Evolutionary conservation across 2,113 vertebrate genomes (phyloP).

Genomic region (Rhinichthys klamathensis): DNA sequence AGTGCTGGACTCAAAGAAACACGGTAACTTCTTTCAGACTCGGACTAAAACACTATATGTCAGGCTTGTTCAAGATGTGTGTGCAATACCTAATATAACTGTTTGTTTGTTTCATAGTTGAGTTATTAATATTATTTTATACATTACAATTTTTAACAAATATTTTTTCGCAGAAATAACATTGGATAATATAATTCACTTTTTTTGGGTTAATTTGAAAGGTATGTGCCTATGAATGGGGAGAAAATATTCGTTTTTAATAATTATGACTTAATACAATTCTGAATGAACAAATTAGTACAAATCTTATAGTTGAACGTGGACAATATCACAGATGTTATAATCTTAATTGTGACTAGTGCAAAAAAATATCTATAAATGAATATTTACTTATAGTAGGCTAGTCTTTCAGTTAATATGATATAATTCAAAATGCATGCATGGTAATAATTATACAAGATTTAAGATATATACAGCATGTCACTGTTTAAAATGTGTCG

Average conservation of each 20-base stretch:
- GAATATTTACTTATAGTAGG: not conserved
- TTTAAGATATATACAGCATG: not conserved
- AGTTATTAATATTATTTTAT: not conserved
- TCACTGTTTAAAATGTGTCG: not conserved
- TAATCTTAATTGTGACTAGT: not conserved
- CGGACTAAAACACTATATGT: not conserved
- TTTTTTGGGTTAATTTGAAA: too few species aligned
- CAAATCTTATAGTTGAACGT: not conserved
- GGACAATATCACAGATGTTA: not conserved
- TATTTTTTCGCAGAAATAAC: too few species aligned
- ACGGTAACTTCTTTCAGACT: constrained; percentile 58
- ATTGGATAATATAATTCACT: too few species aligned
- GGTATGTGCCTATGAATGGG: too few species aligned
- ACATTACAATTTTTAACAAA: too few species aligned
- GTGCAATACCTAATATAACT: not conserved
- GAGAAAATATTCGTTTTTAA: not conserved
- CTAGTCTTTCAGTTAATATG: not conserved
- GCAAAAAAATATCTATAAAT: not conserved
- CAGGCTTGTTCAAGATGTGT: too few species aligned
- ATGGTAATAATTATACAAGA: not conserved
- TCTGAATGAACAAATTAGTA: not conserved
- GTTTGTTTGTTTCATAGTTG: not conserved
- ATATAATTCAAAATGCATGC: not conserved
- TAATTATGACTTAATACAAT: not conserved
- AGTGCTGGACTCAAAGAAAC: constrained; percentile 45